Conservation (phyloP, 2,797 vertebrate genomes). For the Antennarius maculatus region DNA sequence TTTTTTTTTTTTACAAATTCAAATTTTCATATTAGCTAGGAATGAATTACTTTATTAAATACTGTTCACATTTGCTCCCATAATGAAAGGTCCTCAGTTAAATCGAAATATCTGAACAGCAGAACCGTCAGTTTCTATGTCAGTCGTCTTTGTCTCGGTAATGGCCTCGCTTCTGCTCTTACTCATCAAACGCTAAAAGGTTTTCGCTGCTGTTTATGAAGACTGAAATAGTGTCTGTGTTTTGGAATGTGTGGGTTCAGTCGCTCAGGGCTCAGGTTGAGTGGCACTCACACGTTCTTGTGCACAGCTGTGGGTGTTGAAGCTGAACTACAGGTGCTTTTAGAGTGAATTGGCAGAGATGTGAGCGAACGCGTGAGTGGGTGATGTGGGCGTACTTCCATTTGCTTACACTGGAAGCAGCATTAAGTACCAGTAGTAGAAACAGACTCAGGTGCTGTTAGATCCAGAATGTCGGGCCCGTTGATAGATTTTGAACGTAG, state of each 20-base stretch:
- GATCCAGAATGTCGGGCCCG: conserved; percentile 5
- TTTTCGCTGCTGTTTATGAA: conserved; percentile 43
- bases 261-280: conserved; percentile 58
- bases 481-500: conserved; percentile 8
- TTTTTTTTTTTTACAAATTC: not conserved
- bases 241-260: conserved; percentile 59
- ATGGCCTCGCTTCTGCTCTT: conserved; percentile 34
- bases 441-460: conserved; percentile 20
- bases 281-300: conserved; percentile 61
- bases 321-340: conserved; percentile 65
- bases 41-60: not conserved
- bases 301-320: conserved; percentile 66
- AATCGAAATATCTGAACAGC: not conserved
- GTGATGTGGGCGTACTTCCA: conserved; percentile 48
- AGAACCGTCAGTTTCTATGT: not conserved
- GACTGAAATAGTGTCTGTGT: conserved; percentile 51
- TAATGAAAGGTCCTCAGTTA: not conserved
- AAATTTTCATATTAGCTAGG: not conserved
- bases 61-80: not conserved
- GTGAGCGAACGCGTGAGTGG: conserved; percentile 47
- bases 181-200: conserved; percentile 29
- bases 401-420: conserved; percentile 8
- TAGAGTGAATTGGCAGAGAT: conserved; percentile 44
- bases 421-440: not conserved
- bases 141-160: conserved; percentile 8